Percentiles rank a stretch among this genome's conserved stretches.
Conservation (phyloP, 2,888 invertebrate genomes). For the Zootermopsis nevadensis region DNA sequence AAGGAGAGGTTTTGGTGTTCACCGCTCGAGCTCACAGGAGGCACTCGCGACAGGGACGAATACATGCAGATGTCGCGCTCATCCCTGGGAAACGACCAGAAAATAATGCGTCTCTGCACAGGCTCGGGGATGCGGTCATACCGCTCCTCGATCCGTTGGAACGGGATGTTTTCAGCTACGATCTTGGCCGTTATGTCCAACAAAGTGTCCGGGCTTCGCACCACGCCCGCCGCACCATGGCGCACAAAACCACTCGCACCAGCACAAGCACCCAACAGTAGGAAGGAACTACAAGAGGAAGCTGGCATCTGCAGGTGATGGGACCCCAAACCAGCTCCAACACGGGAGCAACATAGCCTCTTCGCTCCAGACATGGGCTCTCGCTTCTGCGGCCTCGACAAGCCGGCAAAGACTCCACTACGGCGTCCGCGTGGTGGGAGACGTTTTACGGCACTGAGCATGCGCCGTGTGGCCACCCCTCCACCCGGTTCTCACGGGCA, state of each 20-base stretch:
- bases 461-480: conserved; percentile 43
- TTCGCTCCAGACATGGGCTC: conserved; percentile 60
- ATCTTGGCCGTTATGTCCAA: conserved; percentile 86
- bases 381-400: conserved; percentile 45
- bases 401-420: conserved; percentile 40
- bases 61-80: conserved; percentile 92
- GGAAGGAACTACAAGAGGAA: conserved; percentile 38
- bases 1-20: conserved; percentile 83
- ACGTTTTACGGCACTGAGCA: conserved; percentile 46
- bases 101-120: conserved; percentile 87
- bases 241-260: conserved; percentile 2
- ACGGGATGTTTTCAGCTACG: conserved; percentile 86
- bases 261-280: conserved; percentile 39
- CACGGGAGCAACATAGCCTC: conserved; percentile 65
- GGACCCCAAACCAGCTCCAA: conserved; percentile 56
- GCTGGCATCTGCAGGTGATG: conserved; percentile 19
- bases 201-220: conserved; percentile 72
- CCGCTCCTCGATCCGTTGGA: conserved; percentile 87
- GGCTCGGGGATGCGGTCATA: conserved; percentile 90
- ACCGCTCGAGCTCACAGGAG: conserved; percentile 65
- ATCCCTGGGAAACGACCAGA: conserved; percentile 89
- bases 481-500: conserved; percentile 14
- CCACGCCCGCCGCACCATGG: conserved; percentile 25
- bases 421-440: conserved; percentile 42
- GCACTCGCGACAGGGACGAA: conserved; percentile 77